These are phyloP conservation scores for Drosophila novamexicana DNA, from an alignment of 1,140 invertebrate genomes.

Conservation along the genomic window DNA sequence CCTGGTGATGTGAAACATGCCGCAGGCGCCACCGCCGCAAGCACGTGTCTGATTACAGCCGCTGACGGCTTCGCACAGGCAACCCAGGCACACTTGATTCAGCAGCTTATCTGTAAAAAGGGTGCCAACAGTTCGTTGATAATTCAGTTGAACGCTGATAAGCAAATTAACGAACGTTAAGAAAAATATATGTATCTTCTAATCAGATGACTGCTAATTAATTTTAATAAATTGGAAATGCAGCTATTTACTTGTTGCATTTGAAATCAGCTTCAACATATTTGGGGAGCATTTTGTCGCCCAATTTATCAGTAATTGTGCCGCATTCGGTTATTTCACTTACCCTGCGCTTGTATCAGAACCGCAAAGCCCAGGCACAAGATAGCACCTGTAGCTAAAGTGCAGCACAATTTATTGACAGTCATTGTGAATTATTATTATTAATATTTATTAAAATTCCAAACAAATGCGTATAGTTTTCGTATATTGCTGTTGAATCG, in stretches of 20 bases:
- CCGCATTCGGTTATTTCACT: constrained; percentile 35
- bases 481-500: constrained; percentile 18
- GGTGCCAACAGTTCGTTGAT: neutral
- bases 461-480: constrained; percentile 13
- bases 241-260: constrained; percentile 59
- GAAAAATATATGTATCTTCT: constrained; percentile 7
- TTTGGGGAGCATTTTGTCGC: constrained; percentile 31
- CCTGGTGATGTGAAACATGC: constrained; percentile 93
- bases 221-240: constrained; percentile 69
- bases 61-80: constrained; percentile 92
- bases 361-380: constrained; percentile 67
- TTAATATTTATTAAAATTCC: constrained; percentile 17
- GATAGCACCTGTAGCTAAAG: constrained; percentile 61
- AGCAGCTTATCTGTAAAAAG: constrained; percentile 83
- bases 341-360: constrained; percentile 71
- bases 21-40: constrained; percentile 90
- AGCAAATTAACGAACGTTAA: constrained; percentile 4
- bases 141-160: constrained; percentile 17
- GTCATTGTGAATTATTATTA: constrained; percentile 47
- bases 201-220: constrained; percentile 62
- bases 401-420: constrained; percentile 71
- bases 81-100: constrained; percentile 88
- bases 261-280: constrained; percentile 44
- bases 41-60: constrained; percentile 88
- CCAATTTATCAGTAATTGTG: constrained; percentile 27